These are phyloP conservation scores for Astyanax mexicanus DNA, from an alignment of 2,797 vertebrate genomes.

Conservation along the genomic window DNA sequence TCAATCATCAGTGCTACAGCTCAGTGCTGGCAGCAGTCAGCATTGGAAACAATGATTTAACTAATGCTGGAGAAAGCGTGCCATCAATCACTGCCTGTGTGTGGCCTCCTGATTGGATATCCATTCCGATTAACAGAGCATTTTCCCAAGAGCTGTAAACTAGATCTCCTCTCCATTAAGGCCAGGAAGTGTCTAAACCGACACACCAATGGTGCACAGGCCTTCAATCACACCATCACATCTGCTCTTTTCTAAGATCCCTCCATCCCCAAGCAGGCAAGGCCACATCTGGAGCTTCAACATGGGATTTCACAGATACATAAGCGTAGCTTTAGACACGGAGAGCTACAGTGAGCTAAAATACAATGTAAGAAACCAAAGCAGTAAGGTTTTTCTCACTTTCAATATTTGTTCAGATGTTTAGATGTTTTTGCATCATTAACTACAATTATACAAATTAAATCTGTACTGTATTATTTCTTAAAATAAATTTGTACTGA, in stretches of 20 bases:
- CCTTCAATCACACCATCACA: slow-evolving; percentile 17
- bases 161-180: slow-evolving; percentile 22
- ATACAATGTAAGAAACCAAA: too few species aligned
- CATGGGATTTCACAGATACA: slow-evolving; percentile 29
- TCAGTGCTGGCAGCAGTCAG: slow-evolving; percentile 24
- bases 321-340: not conserved
- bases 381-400: too few species aligned
- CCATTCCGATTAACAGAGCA: slow-evolving; percentile 42
- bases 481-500: too few species aligned
- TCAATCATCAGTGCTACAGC: slow-evolving; percentile 44
- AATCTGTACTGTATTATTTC: too few species aligned
- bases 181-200: slow-evolving; percentile 25
- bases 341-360: too few species aligned
- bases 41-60: slow-evolving; percentile 35
- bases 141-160: slow-evolving; percentile 37
- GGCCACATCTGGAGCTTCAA: slow-evolving; percentile 27
- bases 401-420: too few species aligned
- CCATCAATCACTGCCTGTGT: slow-evolving; percentile 44
- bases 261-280: slow-evolving; percentile 25
- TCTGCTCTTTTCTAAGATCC: slow-evolving; percentile 10
- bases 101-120: slow-evolving; percentile 35
- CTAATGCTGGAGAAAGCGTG: slow-evolving; percentile 25
- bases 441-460: too few species aligned
- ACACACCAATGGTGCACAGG: not conserved
- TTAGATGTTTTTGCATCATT: too few species aligned